Base-by-base conservation (phyloP, 2,797 vertebrate genomes). In the Ctenopoma kingsleyae region DNA sequence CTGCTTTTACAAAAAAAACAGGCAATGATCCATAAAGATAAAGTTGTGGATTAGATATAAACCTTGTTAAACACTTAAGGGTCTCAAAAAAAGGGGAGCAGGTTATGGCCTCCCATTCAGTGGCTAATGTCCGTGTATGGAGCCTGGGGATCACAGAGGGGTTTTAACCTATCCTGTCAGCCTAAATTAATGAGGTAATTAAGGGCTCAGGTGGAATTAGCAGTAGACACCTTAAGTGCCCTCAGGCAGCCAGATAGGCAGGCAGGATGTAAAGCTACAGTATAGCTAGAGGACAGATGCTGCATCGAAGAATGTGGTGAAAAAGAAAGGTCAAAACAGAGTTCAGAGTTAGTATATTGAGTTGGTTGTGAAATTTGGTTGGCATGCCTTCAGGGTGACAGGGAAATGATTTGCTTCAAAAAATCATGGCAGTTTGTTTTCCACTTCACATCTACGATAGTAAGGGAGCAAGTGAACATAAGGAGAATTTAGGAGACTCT, bases 111-210 rank as follows among this genome's bases (percentile, higher is more conserved):
- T 87, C 57, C 44, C 55, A 56, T 80, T 87, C 78, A 62, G 79
- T 71, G 80, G 88, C 84, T 89, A 89, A 89, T 89, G 81, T 85
- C 87, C 74, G 41, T 82, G 72, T 82, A 65, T 50, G 56, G 80
- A 89, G 86, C 68, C 82, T 76, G 76, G 80, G 83, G 91, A 93
- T 93, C 91, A 89, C 87, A 78, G 82, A 86, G 83, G 81, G 92
- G 88, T 87, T 93, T 90, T 94, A 92, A 93, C 91, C 91, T 93
- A 90, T 77, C 80, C 90, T 92, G 93, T 93, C 92, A 91, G 87
- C 81, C 81, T 89, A 93, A 93, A 93, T 94, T 92, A 93, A 94
- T 92, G 90, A 93, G 91, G 88, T 92, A 92, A 93, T 94, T 93
- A 93, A 91, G 79, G 86, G 89, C 90, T 93, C 90, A 91, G 90